Evolutionary conservation across 1,140 invertebrate species (phyloP).

Genomic region (Drosophila kikkawai): DNA sequence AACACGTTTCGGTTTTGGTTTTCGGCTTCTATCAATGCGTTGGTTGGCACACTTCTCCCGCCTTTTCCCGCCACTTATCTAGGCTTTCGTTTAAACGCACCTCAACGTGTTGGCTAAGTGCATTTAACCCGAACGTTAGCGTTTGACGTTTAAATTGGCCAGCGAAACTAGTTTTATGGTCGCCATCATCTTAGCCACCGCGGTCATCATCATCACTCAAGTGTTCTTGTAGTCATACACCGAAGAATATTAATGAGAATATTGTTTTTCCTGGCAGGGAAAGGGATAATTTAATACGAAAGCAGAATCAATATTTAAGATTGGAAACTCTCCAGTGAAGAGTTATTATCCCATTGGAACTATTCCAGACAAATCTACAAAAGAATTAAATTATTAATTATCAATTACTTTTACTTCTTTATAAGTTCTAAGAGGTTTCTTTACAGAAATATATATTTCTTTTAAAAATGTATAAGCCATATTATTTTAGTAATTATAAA

Average conservation of each 20-base stretch:
- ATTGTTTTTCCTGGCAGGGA: not conserved
- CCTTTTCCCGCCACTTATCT: conserved; percentile 54
- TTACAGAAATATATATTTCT: no score
- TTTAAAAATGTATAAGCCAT: no score
- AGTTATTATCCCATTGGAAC: not conserved
- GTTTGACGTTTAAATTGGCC: conserved; percentile 80
- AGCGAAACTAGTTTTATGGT: conserved; percentile 61
- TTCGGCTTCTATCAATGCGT: conserved; percentile 46
- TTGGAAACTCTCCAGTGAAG: no score
- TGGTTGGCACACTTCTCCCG: conserved; percentile 60
- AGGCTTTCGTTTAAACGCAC: conserved; percentile 78
- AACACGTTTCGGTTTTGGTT: conserved; percentile 50
- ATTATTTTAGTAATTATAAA: no score
- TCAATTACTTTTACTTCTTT: not conserved
- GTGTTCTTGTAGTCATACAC: conserved; percentile 7
- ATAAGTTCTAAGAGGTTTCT: not conserved
- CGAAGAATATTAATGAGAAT: not conserved
- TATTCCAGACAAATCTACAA: no score
- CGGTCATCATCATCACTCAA: conserved; percentile 53
- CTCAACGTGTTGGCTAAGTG: conserved; percentile 82
- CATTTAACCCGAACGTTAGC: conserved; percentile 80
- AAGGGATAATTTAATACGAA: not conserved
- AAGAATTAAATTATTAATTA: no score
- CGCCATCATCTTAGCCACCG: conserved; percentile 23
- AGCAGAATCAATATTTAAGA: not conserved